A percentile compares a stretch with the other conserved stretches of the same genome.
These are phyloP conservation scores for Nipponacmea schrenckii DNA, from an alignment of 2,888 invertebrate species.

Conservation along the genomic window DNA sequence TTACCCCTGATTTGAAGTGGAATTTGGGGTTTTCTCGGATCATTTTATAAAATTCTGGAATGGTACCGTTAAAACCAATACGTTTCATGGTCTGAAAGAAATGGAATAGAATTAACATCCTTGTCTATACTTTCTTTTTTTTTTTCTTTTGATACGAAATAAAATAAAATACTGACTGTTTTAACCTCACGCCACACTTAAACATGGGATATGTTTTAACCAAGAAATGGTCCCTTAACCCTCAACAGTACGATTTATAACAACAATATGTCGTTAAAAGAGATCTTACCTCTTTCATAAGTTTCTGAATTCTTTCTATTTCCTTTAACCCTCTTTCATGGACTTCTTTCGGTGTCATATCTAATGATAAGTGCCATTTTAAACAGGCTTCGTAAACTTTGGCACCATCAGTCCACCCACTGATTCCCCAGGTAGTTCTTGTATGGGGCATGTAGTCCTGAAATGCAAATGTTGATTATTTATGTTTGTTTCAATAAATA, in stretches of 20 bases:
- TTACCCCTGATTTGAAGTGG: constrained; percentile 53
- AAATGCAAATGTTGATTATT: no score
- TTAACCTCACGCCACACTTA: background rate
- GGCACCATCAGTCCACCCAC: constrained; percentile 57
- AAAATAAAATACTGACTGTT: background rate
- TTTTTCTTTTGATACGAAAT: background rate
- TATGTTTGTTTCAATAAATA: no score
- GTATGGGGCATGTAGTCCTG: constrained; percentile 54
- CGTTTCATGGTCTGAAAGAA: constrained; percentile 40
- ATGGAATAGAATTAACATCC: background rate
- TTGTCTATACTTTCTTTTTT: background rate
- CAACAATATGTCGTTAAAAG: background rate
- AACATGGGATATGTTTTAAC: background rate
- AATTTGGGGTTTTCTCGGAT: constrained; percentile 53
- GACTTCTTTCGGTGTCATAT: constrained; percentile 60
- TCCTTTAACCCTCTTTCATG: constrained; percentile 61
- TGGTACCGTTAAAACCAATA: constrained; percentile 47
- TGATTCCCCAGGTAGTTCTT: constrained; percentile 54
- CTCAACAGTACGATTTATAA: no score
- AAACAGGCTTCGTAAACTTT: constrained; percentile 61
- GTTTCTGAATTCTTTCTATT: constrained; percentile 57
- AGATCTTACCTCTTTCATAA: constrained; percentile 48
- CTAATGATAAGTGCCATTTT: constrained; percentile 61
- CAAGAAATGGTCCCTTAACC: background rate
- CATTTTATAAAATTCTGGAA: constrained; percentile 55